Evolutionary conservation across 2,797 vertebrate genomes (phyloP), one percentile per base, ranked within the genome.

Genomic region (Platyrinchus mystaceus): DNA sequence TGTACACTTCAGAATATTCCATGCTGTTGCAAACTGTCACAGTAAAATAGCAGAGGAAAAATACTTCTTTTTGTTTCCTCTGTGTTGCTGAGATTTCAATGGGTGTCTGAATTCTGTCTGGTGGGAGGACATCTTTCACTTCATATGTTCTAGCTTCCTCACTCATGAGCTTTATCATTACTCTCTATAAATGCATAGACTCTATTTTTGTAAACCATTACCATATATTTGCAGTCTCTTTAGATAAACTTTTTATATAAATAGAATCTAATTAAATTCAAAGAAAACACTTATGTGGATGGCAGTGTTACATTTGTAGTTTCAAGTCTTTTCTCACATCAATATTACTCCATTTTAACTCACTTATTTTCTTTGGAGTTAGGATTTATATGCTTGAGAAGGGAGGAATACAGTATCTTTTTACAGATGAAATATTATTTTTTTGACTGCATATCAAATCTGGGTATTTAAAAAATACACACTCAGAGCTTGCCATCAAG

Each of bases 71-170:
- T 73, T 96, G 32, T 78, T 96, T 94, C 47, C 56, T 91, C 76
- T 73, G 81, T 93, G 84, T 14, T 91, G 39, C 32, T 88, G 89
- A 90, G 73, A 86, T 76, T 94, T 96, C 95, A 95, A 93, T 91
- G 73, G 87, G 36, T 27, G 36, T 84, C 78, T 95, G 90, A 86
- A 84, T 95, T 86, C 84, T 78, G 62, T 85, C 58, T 89, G 58
- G 76, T 93, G 73, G 91, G 93, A 95, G 59, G 80, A 94, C 37
- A 56, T 95, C 62, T 85, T 96, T 96, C 75, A 77, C 37, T 94
- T 94, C 59, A 30, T 78, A 66, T 74, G 64, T 93, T 96, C 64
- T 67, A 91, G 17, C 56, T 93, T 71, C 89, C 87, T 78, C 37
- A 43, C 10, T 96, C 76, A 60, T 4, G 41, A 92, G 76, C 43